Percentiles rank a stretch among this genome's conserved stretches.
Conservation (phyloP, 2,113 vertebrate genomes). For the Ceyx cyanopectus region DNA sequence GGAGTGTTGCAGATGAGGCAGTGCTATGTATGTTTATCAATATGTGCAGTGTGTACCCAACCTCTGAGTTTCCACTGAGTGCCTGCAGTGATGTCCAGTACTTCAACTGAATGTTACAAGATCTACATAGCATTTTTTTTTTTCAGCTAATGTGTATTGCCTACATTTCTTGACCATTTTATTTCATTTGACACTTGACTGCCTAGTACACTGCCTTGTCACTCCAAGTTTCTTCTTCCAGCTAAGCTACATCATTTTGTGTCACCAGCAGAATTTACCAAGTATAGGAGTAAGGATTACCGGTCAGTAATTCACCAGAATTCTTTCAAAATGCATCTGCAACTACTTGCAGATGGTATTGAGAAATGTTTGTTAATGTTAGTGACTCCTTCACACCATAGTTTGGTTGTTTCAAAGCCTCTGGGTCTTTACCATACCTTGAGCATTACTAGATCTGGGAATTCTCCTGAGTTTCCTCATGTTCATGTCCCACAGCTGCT, state of each 20-base stretch:
- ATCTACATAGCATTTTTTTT: neutral
- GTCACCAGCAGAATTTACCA: neutral
- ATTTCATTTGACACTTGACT: neutral
- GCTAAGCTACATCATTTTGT: neutral
- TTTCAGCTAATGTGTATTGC: neutral
- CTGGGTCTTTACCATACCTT: neutral
- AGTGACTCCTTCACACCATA: neutral
- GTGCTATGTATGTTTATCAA: neutral
- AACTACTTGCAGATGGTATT: neutral
- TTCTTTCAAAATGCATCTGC: neutral
- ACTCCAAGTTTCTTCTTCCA: neutral
- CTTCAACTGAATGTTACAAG: neutral
- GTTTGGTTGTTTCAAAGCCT: neutral
- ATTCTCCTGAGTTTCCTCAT: neutral
- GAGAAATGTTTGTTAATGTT: neutral
- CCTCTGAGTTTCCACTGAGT: neutral
- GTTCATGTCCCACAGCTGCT: neutral
- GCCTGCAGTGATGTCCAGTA: neutral
- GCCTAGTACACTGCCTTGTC: neutral
- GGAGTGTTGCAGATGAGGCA: neutral
- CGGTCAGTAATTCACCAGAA: neutral
- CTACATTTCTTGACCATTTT: neutral
- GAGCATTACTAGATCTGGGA: neutral
- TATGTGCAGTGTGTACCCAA: neutral
- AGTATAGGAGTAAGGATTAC: neutral